These are phyloP conservation scores for Gastrophysa polygoni DNA, from an alignment of 2,888 invertebrate genomes.

Conservation along the genomic window DNA sequence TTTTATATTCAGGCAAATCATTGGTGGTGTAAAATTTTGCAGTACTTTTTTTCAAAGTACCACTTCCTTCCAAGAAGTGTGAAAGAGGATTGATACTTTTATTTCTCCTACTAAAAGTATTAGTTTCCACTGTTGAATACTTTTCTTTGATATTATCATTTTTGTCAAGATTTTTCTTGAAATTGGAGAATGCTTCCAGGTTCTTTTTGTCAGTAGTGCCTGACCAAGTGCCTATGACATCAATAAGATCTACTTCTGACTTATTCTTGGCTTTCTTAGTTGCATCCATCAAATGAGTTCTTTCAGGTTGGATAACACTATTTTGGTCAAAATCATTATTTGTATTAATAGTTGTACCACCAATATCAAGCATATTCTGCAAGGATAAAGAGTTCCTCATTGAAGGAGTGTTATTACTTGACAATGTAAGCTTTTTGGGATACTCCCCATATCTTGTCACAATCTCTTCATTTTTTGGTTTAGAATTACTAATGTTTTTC, in stretches of 20 bases:
- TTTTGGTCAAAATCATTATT: conserved; percentile 59
- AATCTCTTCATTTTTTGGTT: conserved; percentile 49
- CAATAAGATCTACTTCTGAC: conserved; percentile 55
- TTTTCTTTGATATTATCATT: conserved; percentile 44
- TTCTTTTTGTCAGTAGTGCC: conserved; percentile 44
- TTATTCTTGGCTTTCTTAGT: conserved; percentile 47
- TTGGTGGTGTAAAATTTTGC: conserved; percentile 41
- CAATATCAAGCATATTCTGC: conserved; percentile 52
- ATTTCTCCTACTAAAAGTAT: conserved; percentile 53
- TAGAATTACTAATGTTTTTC: conserved; percentile 32
- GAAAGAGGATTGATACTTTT: conserved; percentile 67
- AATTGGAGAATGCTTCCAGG: conserved; percentile 44
- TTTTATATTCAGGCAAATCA: conserved; percentile 31
- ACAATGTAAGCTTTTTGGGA: conserved; percentile 36
- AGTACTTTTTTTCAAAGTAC: conserved; percentile 35
- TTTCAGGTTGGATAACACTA: conserved; percentile 54
- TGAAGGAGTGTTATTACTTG: conserved; percentile 40
- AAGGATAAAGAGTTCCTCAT: conserved; percentile 50
- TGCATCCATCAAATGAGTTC: conserved; percentile 48
- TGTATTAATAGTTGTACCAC: conserved; percentile 49
- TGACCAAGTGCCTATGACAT: conserved; percentile 52
- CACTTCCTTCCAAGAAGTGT: conserved; percentile 57
- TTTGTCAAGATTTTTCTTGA: conserved; percentile 45
- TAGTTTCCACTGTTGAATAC: conserved; percentile 38
- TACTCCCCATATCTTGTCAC: conserved; percentile 51